Conservation (phyloP, 30 jellyfish, hydroid and myxozoan genomes). For the Aurelia coerulea region DNA sequence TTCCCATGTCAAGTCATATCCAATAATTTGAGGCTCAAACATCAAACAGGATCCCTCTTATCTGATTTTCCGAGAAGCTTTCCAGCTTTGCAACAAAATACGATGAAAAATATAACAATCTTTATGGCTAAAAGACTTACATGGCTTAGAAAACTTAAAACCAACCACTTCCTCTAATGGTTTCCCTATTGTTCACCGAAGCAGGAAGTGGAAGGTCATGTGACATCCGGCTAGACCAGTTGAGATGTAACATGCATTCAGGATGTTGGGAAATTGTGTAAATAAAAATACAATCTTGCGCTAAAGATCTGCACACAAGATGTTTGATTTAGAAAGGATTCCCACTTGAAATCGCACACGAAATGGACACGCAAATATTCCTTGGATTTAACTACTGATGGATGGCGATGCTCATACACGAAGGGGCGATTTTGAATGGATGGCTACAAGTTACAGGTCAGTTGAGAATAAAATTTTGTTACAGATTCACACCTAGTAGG, state of each 20-base stretch:
- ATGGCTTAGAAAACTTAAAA: not conserved
- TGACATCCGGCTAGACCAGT: conserved; percentile 49
- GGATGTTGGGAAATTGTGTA: conserved; percentile 35
- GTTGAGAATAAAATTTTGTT: not conserved
- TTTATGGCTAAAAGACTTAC: conserved; percentile 1
- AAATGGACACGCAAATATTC: not conserved
- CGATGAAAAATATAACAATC: no score
- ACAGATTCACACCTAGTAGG: no score
- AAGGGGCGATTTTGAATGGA: conserved; percentile 7
- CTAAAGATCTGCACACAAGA: conserved; percentile 4
- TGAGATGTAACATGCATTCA: conserved; percentile 41
- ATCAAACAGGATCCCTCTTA: no score
- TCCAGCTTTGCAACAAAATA: no score
- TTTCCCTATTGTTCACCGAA: conserved; percentile 31
- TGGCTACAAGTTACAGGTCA: conserved; percentile 49
- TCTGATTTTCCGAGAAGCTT: no score
- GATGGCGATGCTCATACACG: conserved; percentile 17
- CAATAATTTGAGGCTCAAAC: no score
- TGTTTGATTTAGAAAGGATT: conserved; percentile 14
- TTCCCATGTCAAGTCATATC: no score
- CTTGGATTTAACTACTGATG: not conserved
- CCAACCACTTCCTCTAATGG: conserved; percentile 45
- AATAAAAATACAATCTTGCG: conserved; percentile 32
- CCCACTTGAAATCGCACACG: conserved; percentile 7
- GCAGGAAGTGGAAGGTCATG: conserved; percentile 64